phyloP scores from a whole-genome alignment of 2,888 invertebrate species.

The Phymatocera aterrima region DNA sequence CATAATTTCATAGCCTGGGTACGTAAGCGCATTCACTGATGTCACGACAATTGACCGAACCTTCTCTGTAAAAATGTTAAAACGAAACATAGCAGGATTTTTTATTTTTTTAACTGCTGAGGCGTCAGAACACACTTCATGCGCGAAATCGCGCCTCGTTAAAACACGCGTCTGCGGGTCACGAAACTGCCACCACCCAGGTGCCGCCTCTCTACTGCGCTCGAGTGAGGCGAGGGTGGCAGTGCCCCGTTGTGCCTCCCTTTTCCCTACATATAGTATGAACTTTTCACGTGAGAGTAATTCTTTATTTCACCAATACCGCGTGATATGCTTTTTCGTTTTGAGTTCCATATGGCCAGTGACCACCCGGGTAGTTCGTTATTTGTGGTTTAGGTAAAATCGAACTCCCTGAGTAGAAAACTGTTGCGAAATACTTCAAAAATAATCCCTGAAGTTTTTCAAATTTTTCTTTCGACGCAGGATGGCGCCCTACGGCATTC shows the following conservation, averaged over 20 bases:
- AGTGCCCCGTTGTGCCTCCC: background rate
- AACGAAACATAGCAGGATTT: background rate
- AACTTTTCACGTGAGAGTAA: too few species aligned
- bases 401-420: too few species aligned
- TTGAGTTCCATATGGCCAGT: too few species aligned
- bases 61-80: background rate
- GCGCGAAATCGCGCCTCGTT: background rate
- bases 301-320: too few species aligned
- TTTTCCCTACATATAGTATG: background rate
- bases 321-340: too few species aligned
- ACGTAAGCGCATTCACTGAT: constrained; percentile 1
- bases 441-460: too few species aligned
- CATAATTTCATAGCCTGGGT: background rate
- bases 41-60: background rate
- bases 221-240: background rate
- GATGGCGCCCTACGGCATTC: too few species aligned
- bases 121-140: background rate
- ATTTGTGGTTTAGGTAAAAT: too few species aligned
- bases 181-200: background rate
- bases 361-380: too few species aligned
- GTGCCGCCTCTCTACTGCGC: background rate
- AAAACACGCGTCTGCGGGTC: background rate
- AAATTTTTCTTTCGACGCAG: too few species aligned
- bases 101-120: background rate
- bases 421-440: too few species aligned